Percentiles rank a stretch among this genome's conserved stretches.
phyloP scores from a whole-genome alignment of 2,888 invertebrate genomes.

The Chydorus sphaericus region DNA sequence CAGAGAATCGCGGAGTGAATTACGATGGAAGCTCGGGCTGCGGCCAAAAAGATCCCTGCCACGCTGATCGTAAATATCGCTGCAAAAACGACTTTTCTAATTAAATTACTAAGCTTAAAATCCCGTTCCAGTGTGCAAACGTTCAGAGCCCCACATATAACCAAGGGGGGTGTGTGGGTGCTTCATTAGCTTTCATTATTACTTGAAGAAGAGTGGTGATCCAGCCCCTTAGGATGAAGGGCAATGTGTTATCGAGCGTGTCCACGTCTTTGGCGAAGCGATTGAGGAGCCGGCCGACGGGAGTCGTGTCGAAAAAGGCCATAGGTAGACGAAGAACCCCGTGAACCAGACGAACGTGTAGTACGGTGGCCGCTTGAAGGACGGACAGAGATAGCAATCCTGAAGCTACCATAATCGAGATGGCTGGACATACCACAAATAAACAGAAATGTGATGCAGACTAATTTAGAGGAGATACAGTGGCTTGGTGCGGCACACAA shows the following conservation, averaged over 20 bases:
- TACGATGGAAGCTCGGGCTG: conserved; percentile 40
- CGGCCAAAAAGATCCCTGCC: conserved; percentile 39
- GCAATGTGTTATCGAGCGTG: conserved; percentile 22
- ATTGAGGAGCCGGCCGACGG: conserved; percentile 49
- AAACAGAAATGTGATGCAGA: too few species aligned
- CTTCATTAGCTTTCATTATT: too few species aligned
- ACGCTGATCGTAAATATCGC: conserved; percentile 49
- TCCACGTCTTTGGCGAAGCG: conserved; percentile 25
- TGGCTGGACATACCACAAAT: conserved; percentile 13
- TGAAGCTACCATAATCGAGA: conserved; percentile 12
- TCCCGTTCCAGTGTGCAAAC: not conserved
- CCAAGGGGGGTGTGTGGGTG: too few species aligned
- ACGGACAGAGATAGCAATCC: conserved; percentile 13
- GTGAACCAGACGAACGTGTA: conserved; percentile 15
- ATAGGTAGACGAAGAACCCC: conserved; percentile 35
- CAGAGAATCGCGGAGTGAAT: conserved; percentile 33
- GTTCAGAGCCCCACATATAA: not conserved
- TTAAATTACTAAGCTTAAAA: too few species aligned
- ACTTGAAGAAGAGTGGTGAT: conserved; percentile 23
- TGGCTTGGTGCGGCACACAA: not conserved
- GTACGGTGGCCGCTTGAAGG: conserved; percentile 10
- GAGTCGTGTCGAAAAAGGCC: conserved; percentile 64
- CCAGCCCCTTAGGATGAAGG: conserved; percentile 20
- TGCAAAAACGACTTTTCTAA: conserved; percentile 28
- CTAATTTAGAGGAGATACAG: not conserved